Percentiles rank a stretch among this genome's conserved stretches.
These are phyloP conservation scores for Branchinecta lynchi DNA, from an alignment of 1,140 invertebrate species.

Conservation along the genomic window DNA sequence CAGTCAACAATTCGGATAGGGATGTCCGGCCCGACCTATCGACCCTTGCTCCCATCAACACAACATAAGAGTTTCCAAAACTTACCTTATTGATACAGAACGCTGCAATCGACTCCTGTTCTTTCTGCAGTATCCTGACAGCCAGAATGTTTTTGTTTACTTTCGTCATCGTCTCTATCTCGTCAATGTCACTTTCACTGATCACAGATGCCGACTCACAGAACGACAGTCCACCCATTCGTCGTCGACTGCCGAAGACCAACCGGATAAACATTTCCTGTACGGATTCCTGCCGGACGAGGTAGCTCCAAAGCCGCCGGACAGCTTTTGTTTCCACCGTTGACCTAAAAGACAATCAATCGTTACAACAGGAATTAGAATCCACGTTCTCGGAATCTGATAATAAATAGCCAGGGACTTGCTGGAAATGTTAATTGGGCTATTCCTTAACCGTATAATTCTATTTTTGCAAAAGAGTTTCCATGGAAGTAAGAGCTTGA, in stretches of 20 bases:
- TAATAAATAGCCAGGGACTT: constrained; percentile 17
- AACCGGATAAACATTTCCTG: constrained; percentile 91
- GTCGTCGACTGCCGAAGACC: constrained; percentile 65
- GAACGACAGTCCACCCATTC: constrained; percentile 21
- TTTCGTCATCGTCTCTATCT: constrained; percentile 17
- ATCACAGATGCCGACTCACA: constrained; percentile 19
- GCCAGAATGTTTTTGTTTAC: constrained; percentile 30
- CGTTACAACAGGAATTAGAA: constrained; percentile 14
- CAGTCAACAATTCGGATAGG: too few relatives aligned
- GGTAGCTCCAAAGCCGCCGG: constrained; percentile 77
- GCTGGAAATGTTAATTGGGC: too few relatives aligned
- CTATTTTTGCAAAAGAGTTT: too few relatives aligned
- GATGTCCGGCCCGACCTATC: too few relatives aligned
- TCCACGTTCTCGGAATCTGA: not conserved
- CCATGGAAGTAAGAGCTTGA: too few relatives aligned
- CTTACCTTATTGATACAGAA: constrained; percentile 85
- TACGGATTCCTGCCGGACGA: constrained; percentile 79
- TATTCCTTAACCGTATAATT: too few relatives aligned
- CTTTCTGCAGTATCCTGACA: constrained; percentile 93
- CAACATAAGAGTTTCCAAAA: too few relatives aligned
- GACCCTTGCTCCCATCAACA: too few relatives aligned
- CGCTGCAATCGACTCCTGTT: constrained; percentile 93
- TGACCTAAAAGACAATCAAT: constrained; percentile 22
- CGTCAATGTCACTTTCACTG: constrained; percentile 18
- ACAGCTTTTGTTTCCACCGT: constrained; percentile 30